A percentile compares a stretch with the other conserved stretches of the same genome.
Conservation (phyloP, 2,113 vertebrate species). For the Tragelaphus buxtoni region DNA sequence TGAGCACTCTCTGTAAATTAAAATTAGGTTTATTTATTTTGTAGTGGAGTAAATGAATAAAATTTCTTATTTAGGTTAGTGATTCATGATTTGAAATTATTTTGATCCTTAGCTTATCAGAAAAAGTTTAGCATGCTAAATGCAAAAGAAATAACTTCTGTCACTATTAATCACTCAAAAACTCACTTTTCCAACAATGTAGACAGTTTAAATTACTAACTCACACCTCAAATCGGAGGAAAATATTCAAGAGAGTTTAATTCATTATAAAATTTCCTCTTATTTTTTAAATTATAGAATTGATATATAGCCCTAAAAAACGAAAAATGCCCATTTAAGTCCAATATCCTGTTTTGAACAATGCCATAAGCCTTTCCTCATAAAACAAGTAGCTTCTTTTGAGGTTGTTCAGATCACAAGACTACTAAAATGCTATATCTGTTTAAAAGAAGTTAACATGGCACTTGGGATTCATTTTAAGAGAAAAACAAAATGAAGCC, state of each 20-base stretch:
- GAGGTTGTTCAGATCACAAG: neutral
- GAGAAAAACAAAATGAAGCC: neutral
- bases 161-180: neutral
- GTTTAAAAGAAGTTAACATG: neutral
- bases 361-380: neutral
- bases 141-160: neutral
- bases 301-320: neutral
- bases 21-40: neutral
- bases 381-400: neutral
- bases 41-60: neutral
- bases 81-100: neutral
- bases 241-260: neutral
- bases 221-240: neutral
- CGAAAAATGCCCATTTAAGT: neutral
- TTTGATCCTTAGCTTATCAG: neutral
- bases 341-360: neutral
- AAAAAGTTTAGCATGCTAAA: neutral
- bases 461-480: neutral
- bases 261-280: neutral
- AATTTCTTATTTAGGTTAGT: neutral
- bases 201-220: neutral
- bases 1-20: neutral
- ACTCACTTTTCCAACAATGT: neutral
- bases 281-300: neutral
- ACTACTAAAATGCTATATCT: neutral